Percentiles rank a stretch among this genome's conserved stretches.
phyloP scores from a whole-genome alignment of 2,888 invertebrate genomes.

The Ectobius pallidus region DNA sequence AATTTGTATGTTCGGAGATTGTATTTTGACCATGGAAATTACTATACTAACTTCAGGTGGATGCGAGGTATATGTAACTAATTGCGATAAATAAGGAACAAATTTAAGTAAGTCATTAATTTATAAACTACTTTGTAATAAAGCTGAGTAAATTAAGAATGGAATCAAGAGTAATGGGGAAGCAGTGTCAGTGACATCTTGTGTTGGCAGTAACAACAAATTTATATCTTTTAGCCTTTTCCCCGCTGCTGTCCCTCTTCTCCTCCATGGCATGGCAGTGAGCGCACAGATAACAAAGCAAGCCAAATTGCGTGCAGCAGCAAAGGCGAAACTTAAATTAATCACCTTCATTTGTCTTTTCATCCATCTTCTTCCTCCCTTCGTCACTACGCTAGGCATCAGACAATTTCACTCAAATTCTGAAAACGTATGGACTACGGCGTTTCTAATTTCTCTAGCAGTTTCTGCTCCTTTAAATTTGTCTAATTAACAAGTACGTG shows the following conservation, averaged over 20 bases:
- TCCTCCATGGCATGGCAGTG: not conserved
- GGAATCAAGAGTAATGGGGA: too few relatives aligned
- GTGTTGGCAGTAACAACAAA: not conserved
- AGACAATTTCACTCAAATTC: not conserved
- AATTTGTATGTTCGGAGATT: too few relatives aligned
- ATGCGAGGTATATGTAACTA: too few relatives aligned
- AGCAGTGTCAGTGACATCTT: too few relatives aligned
- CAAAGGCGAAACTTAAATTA: conserved; percentile 9
- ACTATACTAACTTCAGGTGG: too few relatives aligned
- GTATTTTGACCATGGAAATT: too few relatives aligned
- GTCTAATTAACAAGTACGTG: not conserved
- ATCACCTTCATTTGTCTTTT: conserved; percentile 17
- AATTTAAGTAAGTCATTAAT: too few relatives aligned
- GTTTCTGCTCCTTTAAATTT: not conserved
- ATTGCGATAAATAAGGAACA: too few relatives aligned
- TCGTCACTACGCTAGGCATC: not conserved
- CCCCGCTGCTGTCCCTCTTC: not conserved
- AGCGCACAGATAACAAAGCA: conserved; percentile 1
- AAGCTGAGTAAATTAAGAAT: too few relatives aligned
- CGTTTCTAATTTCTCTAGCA: not conserved
- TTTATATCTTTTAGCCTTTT: not conserved
- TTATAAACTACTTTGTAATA: too few relatives aligned
- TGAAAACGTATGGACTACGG: not conserved
- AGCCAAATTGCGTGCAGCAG: not conserved
- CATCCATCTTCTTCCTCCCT: not conserved